Conservation (phyloP, 2,888 invertebrate genomes). For the Calliopum simillimum region DNA sequence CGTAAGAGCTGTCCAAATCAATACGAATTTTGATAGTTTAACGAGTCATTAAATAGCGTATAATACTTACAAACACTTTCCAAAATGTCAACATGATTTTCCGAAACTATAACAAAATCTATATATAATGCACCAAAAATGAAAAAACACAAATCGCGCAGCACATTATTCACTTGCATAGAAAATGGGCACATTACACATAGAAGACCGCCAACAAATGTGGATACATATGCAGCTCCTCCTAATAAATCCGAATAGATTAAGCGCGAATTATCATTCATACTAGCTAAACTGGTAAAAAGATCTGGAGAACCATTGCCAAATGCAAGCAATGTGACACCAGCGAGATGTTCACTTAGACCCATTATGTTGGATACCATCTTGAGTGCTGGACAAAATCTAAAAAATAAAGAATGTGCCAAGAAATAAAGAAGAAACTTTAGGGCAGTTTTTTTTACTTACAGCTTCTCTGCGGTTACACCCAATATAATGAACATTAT, state of each 20-base stretch:
- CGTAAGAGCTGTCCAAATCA: too few relatives aligned
- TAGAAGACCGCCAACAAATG: constrained; percentile 72
- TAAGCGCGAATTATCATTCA: constrained; percentile 62
- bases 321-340: constrained; percentile 77
- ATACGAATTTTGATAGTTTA: too few relatives aligned
- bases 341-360: constrained; percentile 71
- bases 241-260: constrained; percentile 68
- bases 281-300: constrained; percentile 71
- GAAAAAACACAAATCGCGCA: constrained; percentile 53
- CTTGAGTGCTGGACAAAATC: constrained; percentile 70
- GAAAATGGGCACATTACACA: constrained; percentile 70
- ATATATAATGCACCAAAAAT: constrained; percentile 48
- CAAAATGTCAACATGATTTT: constrained; percentile 42
- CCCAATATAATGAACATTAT: constrained; percentile 71
- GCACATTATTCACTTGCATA: constrained; percentile 45
- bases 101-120: constrained; percentile 46
- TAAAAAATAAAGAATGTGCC: constrained; percentile 50
- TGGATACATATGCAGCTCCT: constrained; percentile 74
- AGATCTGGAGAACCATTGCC: constrained; percentile 79
- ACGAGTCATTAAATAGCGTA: not conserved
- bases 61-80: constrained; percentile 48
- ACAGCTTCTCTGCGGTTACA: constrained; percentile 73
- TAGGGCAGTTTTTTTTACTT: constrained; percentile 18
- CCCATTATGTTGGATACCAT: constrained; percentile 67
- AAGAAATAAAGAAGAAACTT: not conserved